Conservation (phyloP, 37 sponge, comb jelly and placozoan genomes). For the Cladorhizidae sp. region DNA sequence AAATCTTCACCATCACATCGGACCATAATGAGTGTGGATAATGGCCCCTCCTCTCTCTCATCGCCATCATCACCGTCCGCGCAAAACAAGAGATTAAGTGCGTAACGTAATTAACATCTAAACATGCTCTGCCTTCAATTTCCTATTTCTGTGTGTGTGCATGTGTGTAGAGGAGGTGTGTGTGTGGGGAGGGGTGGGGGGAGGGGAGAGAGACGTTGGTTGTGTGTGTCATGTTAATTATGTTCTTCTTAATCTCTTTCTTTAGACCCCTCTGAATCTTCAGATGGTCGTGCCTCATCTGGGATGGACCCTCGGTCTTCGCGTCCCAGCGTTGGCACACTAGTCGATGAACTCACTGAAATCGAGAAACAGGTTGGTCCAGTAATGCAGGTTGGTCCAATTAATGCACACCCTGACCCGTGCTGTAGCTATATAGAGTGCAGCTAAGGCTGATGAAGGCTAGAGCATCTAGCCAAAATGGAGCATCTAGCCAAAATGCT, state of each 20-base stretch:
- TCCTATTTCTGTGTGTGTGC: constrained; percentile 7
- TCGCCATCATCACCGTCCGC: too few species aligned
- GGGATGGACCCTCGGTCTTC: constrained; percentile 10
- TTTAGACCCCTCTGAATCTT: constrained; percentile 16
- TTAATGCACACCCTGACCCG: too few species aligned
- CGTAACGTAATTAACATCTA: too few species aligned
- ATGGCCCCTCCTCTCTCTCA: not conserved
- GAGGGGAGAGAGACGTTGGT: too few species aligned
- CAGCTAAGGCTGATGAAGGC: too few species aligned
- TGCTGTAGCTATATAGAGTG: too few species aligned
- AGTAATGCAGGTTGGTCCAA: too few species aligned
- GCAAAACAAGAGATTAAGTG: too few species aligned
- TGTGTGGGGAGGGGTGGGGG: too few species aligned
- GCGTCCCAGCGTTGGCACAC: constrained; percentile 66
- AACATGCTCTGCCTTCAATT: not conserved
- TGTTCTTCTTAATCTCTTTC: not conserved
- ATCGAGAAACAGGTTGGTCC: constrained; percentile 48
- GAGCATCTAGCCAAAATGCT: too few species aligned
- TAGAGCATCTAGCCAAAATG: too few species aligned
- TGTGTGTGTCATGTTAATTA: constrained; percentile 10
- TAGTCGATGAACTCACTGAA: constrained; percentile 74
- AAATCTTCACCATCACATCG: too few species aligned
- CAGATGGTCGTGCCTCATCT: not conserved
- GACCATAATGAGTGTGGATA: not conserved
- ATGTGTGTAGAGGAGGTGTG: not conserved